phyloP scores from a whole-genome alignment of 2,888 invertebrate genomes.

The Cheilosia scutellata region DNA sequence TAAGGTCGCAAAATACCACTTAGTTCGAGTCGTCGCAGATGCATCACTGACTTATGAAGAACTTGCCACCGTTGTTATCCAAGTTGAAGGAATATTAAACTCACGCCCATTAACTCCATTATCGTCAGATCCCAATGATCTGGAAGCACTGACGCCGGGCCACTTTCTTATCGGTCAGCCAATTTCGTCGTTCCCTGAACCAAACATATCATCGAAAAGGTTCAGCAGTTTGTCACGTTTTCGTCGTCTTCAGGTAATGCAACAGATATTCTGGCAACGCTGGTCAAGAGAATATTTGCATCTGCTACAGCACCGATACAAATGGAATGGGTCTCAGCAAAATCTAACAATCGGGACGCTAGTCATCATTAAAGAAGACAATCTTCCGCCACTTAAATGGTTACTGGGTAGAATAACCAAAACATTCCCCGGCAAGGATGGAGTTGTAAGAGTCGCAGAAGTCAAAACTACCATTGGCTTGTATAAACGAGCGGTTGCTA shows the following conservation, averaged over 20 bases:
- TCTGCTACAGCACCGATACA: neutral
- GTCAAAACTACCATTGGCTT: too few relatives aligned
- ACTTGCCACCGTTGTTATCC: neutral
- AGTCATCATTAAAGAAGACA: neutral
- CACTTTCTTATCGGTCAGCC: constrained; percentile 4
- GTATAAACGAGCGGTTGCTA: too few relatives aligned
- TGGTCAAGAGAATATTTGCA: constrained; percentile 1
- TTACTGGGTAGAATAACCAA: too few relatives aligned
- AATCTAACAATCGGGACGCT: neutral
- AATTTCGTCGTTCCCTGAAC: neutral
- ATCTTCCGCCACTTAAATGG: too few relatives aligned
- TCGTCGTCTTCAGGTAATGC: neutral
- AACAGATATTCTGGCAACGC: constrained; percentile 2
- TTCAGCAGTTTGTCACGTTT: neutral
- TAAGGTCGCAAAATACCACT: neutral
- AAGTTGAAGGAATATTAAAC: neutral
- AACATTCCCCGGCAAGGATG: too few relatives aligned
- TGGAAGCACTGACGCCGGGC: neutral
- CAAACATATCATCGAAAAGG: neutral
- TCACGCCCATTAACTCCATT: neutral
- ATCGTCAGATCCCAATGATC: neutral
- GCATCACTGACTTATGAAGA: neutral
- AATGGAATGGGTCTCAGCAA: neutral
- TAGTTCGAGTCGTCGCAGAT: neutral
- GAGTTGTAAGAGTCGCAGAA: too few relatives aligned